Percentiles rank a stretch among this genome's conserved stretches.
phyloP scores from a whole-genome alignment of 2,888 invertebrate genomes.

The Augiades crinisus region DNA sequence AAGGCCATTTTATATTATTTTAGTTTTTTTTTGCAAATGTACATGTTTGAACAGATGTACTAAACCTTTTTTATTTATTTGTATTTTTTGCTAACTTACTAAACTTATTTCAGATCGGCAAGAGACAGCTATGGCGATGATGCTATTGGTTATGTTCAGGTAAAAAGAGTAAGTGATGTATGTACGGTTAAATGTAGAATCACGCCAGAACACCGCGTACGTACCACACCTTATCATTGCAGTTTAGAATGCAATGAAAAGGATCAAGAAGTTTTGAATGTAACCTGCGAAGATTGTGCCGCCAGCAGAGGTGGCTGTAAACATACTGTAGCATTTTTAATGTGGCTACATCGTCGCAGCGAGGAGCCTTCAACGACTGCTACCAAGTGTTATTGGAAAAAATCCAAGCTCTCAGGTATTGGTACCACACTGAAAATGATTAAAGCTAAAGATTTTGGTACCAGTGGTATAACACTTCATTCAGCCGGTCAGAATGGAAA shows the following conservation, averaged over 20 bases:
- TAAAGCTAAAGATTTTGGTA: slow-evolving; percentile 12
- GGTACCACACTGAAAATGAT: slow-evolving; percentile 6
- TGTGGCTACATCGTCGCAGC: slow-evolving; percentile 20
- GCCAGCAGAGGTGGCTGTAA: slow-evolving; percentile 22
- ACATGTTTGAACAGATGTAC: too few relatives aligned
- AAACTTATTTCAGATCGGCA: slow-evolving; percentile 22
- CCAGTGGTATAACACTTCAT: neutral
- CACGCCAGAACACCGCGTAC: slow-evolving; percentile 24
- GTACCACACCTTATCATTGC: slow-evolving; percentile 18
- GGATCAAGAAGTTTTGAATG: slow-evolving; percentile 4
- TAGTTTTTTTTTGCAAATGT: too few relatives aligned
- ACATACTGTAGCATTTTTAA: slow-evolving; percentile 22
- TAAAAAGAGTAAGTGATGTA: slow-evolving; percentile 19
- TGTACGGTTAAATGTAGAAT: slow-evolving; percentile 27
- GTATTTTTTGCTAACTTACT: too few relatives aligned
- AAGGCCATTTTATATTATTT: neutral
- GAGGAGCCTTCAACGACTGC: slow-evolving; percentile 9
- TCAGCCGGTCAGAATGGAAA: slow-evolving; percentile 5
- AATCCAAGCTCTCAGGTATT: slow-evolving; percentile 17
- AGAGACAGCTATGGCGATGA: slow-evolving; percentile 26
- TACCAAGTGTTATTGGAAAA: slow-evolving; percentile 18
- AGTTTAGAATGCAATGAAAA: slow-evolving; percentile 21
- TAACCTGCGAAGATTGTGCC: slow-evolving; percentile 23
- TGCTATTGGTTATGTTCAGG: slow-evolving; percentile 21
- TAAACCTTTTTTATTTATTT: too few relatives aligned